These are phyloP conservation scores for Halocynthia aurantium DNA, from an alignment of 23 tunicate species.

Conservation along the genomic window DNA sequence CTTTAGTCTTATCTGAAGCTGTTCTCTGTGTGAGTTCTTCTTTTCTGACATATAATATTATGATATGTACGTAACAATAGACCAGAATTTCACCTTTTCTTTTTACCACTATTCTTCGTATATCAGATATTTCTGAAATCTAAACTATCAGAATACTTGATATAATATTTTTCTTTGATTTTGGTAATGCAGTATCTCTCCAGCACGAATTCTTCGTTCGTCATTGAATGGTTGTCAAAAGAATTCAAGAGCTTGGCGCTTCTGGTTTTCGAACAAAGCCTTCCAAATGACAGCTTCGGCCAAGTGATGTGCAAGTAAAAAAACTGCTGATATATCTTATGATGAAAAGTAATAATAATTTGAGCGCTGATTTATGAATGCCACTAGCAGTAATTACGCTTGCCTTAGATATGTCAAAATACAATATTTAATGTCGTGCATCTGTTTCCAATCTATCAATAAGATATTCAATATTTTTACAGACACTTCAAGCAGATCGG, in stretches of 20 bases:
- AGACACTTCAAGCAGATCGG: constrained; percentile 32
- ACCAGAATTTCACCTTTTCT: too few relatives aligned
- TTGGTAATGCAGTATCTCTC: constrained; percentile 41
- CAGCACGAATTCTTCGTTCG: constrained; percentile 39
- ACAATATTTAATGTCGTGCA: too few relatives aligned
- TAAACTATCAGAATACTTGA: not conserved
- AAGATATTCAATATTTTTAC: not conserved
- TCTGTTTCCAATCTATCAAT: too few relatives aligned
- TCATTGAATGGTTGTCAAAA: constrained; percentile 56
- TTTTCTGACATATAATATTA: too few relatives aligned
- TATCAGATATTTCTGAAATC: too few relatives aligned
- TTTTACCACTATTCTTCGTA: too few relatives aligned
- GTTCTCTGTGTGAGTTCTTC: constrained; percentile 32
- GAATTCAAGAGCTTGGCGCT: constrained; percentile 41
- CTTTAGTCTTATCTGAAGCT: constrained; percentile 84
- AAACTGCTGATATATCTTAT: not conserved
- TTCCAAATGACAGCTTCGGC: constrained; percentile 71
- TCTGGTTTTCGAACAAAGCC: constrained; percentile 67
- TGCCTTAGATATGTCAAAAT: too few relatives aligned
- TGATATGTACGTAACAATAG: too few relatives aligned
- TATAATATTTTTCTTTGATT: not conserved
- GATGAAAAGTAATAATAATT: not conserved
- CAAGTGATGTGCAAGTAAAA: constrained; percentile 51
- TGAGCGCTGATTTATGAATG: too few relatives aligned
- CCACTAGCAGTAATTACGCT: too few relatives aligned